Base-by-base conservation (phyloP, 2,888 invertebrate genomes). In the Reticulitermes lucifugus region DNA sequence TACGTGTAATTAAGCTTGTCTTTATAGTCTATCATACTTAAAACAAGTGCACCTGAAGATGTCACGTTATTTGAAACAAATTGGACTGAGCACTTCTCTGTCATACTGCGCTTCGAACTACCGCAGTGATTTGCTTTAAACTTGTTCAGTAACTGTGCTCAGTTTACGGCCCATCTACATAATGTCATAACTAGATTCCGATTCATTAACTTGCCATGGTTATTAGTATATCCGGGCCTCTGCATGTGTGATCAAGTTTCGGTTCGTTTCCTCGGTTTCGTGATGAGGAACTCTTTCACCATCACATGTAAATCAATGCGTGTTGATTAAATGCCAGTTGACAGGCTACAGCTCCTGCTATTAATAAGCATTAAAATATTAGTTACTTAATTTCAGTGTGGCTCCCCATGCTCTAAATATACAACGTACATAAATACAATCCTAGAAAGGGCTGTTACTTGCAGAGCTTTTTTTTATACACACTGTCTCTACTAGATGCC, bases 101-200 rank as follows among this genome's bases (percentile, higher is more conserved):
- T 9, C 18, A 35, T 29, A 35, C 71, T 14, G 10, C 35, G 1
- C 71, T 71, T 71, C 35, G 29, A 71, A 9, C 55, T 81, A 81
- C 60, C 41, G 65, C 35, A 65, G 35, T 81, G 65, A 65, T 81
- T 81, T 41, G 81, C 41, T 12, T 60, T 65, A 60, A 65, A 65
- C 60, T 81, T 81, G 81, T 81, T 81, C 81, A 81, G 35, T 81
- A 35, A 65, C 60, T 41, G 65, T 81, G 60, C 41, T 41, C 22
- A 75, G 75, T 75, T 75, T 43, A 18, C 75, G 22, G 35, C 12
- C 75, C 43, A 75, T 75, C 41, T 21, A 41, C 22, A 46, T 75
- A 43, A 75, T 43, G 75, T 75, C 75, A 75, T 75, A 75, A 75
- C 41, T 75, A 75, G 75, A 18, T 75, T 75, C 75, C 75, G 75